Evolutionary conservation across 2,888 invertebrate genomes (phyloP), one percentile per base, ranked within the genome.

Genomic region (Crepidodera aurea): DNA sequence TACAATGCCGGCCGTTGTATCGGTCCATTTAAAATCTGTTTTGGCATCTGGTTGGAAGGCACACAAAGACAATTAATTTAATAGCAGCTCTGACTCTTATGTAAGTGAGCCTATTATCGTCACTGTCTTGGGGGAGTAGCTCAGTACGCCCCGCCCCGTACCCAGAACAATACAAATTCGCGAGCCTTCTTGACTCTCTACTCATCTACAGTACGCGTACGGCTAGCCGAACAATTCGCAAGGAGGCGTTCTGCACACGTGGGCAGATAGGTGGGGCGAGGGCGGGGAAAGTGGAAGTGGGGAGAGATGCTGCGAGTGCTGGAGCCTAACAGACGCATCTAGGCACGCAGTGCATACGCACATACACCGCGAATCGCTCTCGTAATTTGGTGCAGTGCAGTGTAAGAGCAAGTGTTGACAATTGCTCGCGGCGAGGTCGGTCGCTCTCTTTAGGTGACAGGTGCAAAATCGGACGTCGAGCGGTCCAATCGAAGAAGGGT

Each of bases 91-190:
- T 62, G 68, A 58, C 68, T 68, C 66, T 70, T 69, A 69, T 65
- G 65, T 69, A 70, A 71, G 67, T 67, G 63, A 60, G 61, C 73
- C 71, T 71, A 69, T 70, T 71, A 73, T 75, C 72, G 71, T 75
- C 77, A 77, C 77, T 78, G 77, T 78, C 72, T 77, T 73, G 78
- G 75, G 78, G 79, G 79, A 74, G 74, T 73, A 71, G 44, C 69
- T n/a, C 37, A 15, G 53, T 12, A 62, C 53, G 71, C 67, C 67
- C 70, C 73, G 72, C 73, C 71, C 66, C 66, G n/a, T 56, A 7
- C 7, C 72, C 69, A 78, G 69, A 79, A 81, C 80, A 81, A 80
- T 81, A 78, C 79, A 78, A 78, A 78, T 80, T 79, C 78, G 76
- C 76, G 72, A 75, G 75, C 75, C 78, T 76, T 76, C 77, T 75